A percentile compares a stretch with the other conserved stretches of the same genome.
These are phyloP conservation scores for Scalopus aquaticus DNA, from an alignment of 2,113 vertebrate genomes.

Conservation along the genomic window DNA sequence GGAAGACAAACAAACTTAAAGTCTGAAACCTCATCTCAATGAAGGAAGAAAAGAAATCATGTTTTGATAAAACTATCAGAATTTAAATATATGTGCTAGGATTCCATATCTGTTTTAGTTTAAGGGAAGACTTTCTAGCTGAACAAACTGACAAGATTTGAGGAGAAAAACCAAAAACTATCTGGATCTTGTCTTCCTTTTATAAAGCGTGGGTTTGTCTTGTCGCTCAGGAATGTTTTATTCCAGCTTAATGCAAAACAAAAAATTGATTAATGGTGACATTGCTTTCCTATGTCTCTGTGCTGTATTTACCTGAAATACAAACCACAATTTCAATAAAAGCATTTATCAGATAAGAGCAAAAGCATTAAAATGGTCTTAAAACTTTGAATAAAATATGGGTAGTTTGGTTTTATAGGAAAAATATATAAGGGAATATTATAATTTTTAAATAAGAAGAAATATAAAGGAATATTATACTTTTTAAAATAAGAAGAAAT, in stretches of 20 bases:
- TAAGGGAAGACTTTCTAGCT: constrained; percentile 74
- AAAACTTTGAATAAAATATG: constrained; percentile 35
- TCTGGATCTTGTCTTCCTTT: constrained; percentile 73
- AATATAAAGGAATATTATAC: no score
- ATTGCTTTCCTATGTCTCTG: constrained; percentile 77
- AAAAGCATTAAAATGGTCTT: constrained; percentile 14
- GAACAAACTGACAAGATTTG: constrained; percentile 72
- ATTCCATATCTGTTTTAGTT: constrained; percentile 73
- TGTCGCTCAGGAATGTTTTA: constrained; percentile 82
- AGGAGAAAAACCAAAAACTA: constrained; percentile 68
- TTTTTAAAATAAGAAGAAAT: not conserved
- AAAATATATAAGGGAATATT: not conserved
- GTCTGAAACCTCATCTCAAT: not conserved
- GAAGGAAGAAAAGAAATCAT: not conserved
- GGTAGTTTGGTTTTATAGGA: not conserved
- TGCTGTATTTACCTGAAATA: constrained; percentile 82
- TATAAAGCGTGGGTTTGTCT: constrained; percentile 77
- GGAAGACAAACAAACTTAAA: not conserved
- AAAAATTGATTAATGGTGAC: constrained; percentile 83
- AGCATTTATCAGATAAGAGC: constrained; percentile 65
- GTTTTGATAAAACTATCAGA: constrained; percentile 30
- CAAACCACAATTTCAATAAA: constrained; percentile 76
- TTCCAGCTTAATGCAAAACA: constrained; percentile 79
- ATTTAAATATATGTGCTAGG: constrained; percentile 29
- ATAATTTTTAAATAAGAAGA: no score